Conservation (phyloP, 1,140 invertebrate species). For the Pentalonia nigronervosa region DNA sequence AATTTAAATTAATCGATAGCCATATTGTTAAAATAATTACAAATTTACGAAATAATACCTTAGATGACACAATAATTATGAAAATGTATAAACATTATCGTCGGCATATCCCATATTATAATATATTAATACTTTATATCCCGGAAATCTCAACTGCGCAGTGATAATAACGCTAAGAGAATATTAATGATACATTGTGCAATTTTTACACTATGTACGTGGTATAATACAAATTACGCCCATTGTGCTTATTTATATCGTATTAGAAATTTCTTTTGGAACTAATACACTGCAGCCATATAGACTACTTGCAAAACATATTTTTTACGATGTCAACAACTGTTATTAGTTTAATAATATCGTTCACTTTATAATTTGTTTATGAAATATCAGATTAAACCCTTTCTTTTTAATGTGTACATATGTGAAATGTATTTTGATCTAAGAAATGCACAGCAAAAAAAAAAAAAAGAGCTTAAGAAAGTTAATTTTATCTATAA, state of each 20-base stretch:
- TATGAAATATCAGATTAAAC: background rate
- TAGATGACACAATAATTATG: background rate
- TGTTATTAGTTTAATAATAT: background rate
- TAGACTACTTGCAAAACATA: background rate
- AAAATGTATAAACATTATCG: background rate
- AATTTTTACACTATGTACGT: background rate
- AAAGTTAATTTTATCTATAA: too few species aligned
- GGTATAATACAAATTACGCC: background rate
- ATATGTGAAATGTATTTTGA: background rate
- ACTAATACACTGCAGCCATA: background rate
- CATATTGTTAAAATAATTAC: background rate
- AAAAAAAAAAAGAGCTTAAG: background rate
- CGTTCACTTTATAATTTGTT: background rate
- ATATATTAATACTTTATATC: background rate
- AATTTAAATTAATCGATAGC: background rate
- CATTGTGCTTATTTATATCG: background rate
- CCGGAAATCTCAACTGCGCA: background rate
- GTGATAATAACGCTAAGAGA: background rate
- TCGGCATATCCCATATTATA: background rate
- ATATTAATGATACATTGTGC: conserved; percentile 4
- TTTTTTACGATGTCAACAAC: background rate
- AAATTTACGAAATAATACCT: background rate
- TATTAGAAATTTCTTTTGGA: conserved; percentile 11
- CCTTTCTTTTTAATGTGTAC: background rate
- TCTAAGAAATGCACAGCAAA: background rate